Evolutionary conservation across 2,113 vertebrate species (phyloP).

Genomic region (Merops nubicus): DNA sequence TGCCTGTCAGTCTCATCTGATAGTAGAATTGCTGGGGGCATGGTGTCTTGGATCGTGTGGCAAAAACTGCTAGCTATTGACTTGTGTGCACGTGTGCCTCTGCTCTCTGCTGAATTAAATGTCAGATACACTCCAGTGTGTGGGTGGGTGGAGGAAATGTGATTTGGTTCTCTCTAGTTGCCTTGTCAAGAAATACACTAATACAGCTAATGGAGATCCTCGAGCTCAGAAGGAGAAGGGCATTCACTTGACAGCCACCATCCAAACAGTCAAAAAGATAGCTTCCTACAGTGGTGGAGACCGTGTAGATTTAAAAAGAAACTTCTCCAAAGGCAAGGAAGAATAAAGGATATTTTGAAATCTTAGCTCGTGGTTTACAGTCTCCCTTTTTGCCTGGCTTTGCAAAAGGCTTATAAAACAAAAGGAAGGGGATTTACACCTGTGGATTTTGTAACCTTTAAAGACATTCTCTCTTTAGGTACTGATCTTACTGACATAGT

Average conservation of each 20-base stretch:
- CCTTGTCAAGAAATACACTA: conserved; percentile 30
- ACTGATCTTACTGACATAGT: neutral
- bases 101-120: conserved; percentile 48
- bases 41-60: conserved; percentile 36
- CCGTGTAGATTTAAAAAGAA: neutral
- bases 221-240: neutral
- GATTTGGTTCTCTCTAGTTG: conserved; percentile 34
- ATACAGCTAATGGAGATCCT: conserved; percentile 39
- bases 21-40: conserved; percentile 59
- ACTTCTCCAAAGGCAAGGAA: neutral
- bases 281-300: neutral
- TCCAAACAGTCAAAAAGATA: conserved; percentile 6
- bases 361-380: neutral
- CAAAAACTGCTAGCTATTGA: conserved; percentile 49
- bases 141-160: conserved; percentile 21
- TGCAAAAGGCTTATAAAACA: neutral
- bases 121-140: conserved; percentile 45
- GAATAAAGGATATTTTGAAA: conserved; percentile 6
- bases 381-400: neutral
- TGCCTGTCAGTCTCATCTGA: conserved; percentile 65
- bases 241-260: conserved; percentile 16
- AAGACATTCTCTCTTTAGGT: neutral
- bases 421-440: neutral
- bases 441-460: neutral
- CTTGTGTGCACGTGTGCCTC: conserved; percentile 23